Evolutionary conservation across 2,797 vertebrate species (phyloP).

Genomic region (Cynodonichthys magdalenae): DNA sequence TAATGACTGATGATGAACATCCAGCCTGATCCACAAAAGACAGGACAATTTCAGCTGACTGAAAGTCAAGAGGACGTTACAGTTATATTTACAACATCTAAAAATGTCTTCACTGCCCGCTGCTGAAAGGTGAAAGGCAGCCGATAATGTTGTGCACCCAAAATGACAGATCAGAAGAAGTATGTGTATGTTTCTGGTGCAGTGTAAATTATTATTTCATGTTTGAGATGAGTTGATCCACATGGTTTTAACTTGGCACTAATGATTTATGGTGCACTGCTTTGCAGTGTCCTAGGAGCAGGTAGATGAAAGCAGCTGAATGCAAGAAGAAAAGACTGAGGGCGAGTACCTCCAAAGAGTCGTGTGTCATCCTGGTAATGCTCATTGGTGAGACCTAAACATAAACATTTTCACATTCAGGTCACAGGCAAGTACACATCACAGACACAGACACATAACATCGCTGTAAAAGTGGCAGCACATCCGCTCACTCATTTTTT

Average conservation of each 20-base stretch:
- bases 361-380: conserved; percentile 87
- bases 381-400: conserved; percentile 87
- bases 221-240: conserved; percentile 2
- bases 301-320: conserved; percentile 63
- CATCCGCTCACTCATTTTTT: conserved; percentile 35
- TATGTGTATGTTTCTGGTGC: background rate
- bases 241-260: conserved; percentile 15
- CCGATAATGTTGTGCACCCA: too few species aligned
- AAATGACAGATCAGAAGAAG: conserved; percentile 1
- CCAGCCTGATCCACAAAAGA: conserved; percentile 59
- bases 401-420: conserved; percentile 84
- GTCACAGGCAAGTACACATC: conserved; percentile 70
- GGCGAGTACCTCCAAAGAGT: conserved; percentile 85
- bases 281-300: conserved; percentile 33
- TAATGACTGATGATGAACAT: conserved; percentile 56
- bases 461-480: conserved; percentile 26
- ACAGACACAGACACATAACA: conserved; percentile 67
- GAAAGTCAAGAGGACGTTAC: background rate
- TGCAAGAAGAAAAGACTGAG: conserved; percentile 71
- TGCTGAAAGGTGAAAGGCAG: too few species aligned
- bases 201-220: background rate
- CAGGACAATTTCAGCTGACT: conserved; percentile 52
- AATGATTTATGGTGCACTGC: conserved; percentile 26
- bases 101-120: background rate
- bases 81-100: background rate